These are phyloP conservation scores for Sinotaia quadrata DNA, from an alignment of 2,888 invertebrate species.

Conservation along the genomic window DNA sequence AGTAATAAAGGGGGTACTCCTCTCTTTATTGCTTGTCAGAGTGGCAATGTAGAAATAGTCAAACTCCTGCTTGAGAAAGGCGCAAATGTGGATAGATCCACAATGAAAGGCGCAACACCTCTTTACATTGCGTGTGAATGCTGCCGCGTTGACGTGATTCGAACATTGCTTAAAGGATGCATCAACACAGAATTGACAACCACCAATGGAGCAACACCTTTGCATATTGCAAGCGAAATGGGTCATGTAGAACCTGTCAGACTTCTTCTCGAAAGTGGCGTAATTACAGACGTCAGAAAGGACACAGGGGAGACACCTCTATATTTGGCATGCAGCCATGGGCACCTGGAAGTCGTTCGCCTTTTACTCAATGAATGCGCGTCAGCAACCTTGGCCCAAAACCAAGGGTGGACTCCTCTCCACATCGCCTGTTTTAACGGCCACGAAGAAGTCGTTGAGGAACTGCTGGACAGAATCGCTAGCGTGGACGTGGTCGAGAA, in stretches of 20 bases:
- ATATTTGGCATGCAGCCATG: conserved; percentile 6
- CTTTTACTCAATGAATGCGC: conserved; percentile 14
- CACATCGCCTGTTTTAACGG: conserved; percentile 2
- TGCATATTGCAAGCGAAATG: neutral
- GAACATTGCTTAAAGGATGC: neutral
- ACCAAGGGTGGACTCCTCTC: conserved; percentile 11
- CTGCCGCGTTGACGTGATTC: neutral
- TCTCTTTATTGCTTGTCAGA: neutral
- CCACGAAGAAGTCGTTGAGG: conserved; percentile 69
- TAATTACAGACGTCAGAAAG: neutral
- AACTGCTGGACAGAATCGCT: conserved; percentile 76
- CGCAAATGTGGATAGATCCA: neutral
- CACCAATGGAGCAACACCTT: neutral
- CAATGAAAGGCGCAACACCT: neutral
- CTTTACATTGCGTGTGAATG: neutral
- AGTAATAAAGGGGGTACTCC: neutral
- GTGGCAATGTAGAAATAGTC: neutral
- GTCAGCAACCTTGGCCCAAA: neutral
- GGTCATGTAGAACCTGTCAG: neutral
- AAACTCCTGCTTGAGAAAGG: neutral
- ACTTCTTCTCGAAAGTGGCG: neutral
- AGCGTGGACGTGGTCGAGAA: conserved; percentile 75
- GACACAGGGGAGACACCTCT: neutral
- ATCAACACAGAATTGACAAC: neutral
- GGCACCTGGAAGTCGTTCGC: conserved; percentile 5